Conservation (phyloP, 1,140 invertebrate species). For the Antheraea mylitta region DNA sequence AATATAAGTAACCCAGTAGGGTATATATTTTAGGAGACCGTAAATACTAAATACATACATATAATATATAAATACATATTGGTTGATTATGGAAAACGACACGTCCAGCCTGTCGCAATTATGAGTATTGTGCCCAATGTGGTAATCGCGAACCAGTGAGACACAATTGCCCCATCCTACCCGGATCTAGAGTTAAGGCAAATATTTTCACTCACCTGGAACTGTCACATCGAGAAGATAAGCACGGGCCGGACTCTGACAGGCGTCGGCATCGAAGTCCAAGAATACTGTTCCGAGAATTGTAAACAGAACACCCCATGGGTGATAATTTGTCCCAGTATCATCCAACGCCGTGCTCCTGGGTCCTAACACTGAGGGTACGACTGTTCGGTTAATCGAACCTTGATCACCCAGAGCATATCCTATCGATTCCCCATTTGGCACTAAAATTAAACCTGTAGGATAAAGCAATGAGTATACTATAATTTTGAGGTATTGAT, state of each 20-base stretch:
- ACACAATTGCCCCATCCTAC: too few relatives aligned
- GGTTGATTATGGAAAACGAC: too few relatives aligned
- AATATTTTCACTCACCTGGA: slow-evolving; percentile 81
- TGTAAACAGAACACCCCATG: slow-evolving; percentile 95
- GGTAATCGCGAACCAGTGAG: too few relatives aligned
- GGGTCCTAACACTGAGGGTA: slow-evolving; percentile 57
- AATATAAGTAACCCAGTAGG: too few relatives aligned
- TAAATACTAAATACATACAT: too few relatives aligned
- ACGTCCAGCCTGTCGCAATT: too few relatives aligned
- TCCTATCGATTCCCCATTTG: slow-evolving; percentile 93
- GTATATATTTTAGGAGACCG: too few relatives aligned
- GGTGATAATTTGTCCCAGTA: slow-evolving; percentile 77
- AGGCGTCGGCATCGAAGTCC: slow-evolving; percentile 97
- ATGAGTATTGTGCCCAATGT: too few relatives aligned
- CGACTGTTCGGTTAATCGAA: slow-evolving; percentile 54
- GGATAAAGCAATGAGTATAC: slow-evolving; percentile 18
- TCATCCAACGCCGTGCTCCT: slow-evolving; percentile 62
- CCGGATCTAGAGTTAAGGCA: background rate
- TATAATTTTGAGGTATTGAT: too few relatives aligned
- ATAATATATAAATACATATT: too few relatives aligned
- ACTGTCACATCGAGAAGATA: slow-evolving; percentile 95
- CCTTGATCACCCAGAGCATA: slow-evolving; percentile 87
- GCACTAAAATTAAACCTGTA: slow-evolving; percentile 91
- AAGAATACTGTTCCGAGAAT: slow-evolving; percentile 95
- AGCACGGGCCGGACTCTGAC: slow-evolving; percentile 95